Percentiles rank a stretch among this genome's conserved stretches.
phyloP scores from a whole-genome alignment of 2,113 vertebrate genomes.

The Tyto alba region DNA sequence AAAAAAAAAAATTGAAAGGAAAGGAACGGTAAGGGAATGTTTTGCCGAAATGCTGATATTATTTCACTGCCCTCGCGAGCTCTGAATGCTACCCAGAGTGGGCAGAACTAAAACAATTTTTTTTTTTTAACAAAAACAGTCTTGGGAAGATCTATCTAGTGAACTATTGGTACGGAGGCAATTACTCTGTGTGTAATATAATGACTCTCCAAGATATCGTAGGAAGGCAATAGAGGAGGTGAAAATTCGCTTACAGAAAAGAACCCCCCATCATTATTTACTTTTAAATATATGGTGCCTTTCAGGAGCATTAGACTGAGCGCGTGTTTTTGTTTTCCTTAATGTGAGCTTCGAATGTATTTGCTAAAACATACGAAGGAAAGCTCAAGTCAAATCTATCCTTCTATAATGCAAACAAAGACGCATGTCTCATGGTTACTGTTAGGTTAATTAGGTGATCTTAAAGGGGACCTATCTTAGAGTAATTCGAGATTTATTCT shows the following conservation, averaged over 20 bases:
- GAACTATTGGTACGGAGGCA: background rate
- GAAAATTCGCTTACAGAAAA: background rate
- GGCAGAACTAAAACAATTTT: background rate
- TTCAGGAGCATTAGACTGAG: background rate
- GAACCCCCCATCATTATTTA: background rate
- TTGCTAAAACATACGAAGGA: background rate
- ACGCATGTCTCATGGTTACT: background rate
- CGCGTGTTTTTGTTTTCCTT: background rate
- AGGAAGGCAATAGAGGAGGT: background rate
- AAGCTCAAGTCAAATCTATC: background rate
- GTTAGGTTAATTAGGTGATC: background rate
- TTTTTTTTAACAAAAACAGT: background rate
- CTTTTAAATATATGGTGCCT: background rate
- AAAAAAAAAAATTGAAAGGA: background rate
- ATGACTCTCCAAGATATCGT: background rate
- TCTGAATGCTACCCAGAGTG: background rate
- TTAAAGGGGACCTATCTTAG: background rate
- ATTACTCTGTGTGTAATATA: background rate
- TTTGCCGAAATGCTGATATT: background rate
- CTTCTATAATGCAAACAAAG: constrained; percentile 11
- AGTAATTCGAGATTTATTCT: background rate
- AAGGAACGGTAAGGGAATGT: background rate
- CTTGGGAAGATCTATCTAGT: background rate
- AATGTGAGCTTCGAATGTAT: background rate
- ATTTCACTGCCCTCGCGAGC: background rate